A percentile compares a stretch with the other conserved stretches of the same genome.
Evolutionary conservation across 2,888 invertebrate species (phyloP).

Genomic region (Incurvaria masculella): DNA sequence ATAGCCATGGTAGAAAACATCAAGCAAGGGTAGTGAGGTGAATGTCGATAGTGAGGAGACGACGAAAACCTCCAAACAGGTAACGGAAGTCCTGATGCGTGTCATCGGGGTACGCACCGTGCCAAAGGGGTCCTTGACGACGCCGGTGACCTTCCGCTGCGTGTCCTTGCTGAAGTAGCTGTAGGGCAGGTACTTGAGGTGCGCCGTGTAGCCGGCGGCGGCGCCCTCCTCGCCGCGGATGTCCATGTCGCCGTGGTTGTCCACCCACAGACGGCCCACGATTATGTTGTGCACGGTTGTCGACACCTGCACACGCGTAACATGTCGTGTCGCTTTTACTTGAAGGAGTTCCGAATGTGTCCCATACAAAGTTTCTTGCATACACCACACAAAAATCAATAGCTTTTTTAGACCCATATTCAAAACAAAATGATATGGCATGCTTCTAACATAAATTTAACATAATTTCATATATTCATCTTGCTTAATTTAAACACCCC

Average conservation of each 20-base stretch:
- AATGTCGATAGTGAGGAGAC: too few relatives aligned
- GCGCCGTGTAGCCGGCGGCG: conserved; percentile 87
- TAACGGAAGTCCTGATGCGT: too few relatives aligned
- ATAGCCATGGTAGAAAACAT: too few relatives aligned
- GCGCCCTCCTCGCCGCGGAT: conserved; percentile 80
- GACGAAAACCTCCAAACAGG: too few relatives aligned
- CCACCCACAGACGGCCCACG: conserved; percentile 99
- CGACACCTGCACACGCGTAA: conserved; percentile 64
- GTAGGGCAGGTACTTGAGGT: conserved; percentile 96
- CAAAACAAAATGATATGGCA: not conserved
- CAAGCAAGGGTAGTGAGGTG: too few relatives aligned
- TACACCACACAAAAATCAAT: too few relatives aligned
- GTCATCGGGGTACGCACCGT: conserved; percentile 60
- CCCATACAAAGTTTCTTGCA: not conserved
- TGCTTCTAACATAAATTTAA: too few relatives aligned
- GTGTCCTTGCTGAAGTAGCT: conserved; percentile 97
- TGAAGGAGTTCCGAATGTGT: too few relatives aligned
- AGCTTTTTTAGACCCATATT: not conserved
- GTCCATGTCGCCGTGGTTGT: conserved; percentile 99
- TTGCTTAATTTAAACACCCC: too few relatives aligned
- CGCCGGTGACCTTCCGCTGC: conserved; percentile 85
- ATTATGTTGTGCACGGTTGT: conserved; percentile 99
- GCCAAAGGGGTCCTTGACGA: conserved; percentile 68
- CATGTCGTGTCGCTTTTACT: too few relatives aligned
- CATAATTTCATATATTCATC: too few relatives aligned